Base-by-base conservation (phyloP, 1,140 invertebrate species). In the Dinothrombium tinctorium region DNA sequence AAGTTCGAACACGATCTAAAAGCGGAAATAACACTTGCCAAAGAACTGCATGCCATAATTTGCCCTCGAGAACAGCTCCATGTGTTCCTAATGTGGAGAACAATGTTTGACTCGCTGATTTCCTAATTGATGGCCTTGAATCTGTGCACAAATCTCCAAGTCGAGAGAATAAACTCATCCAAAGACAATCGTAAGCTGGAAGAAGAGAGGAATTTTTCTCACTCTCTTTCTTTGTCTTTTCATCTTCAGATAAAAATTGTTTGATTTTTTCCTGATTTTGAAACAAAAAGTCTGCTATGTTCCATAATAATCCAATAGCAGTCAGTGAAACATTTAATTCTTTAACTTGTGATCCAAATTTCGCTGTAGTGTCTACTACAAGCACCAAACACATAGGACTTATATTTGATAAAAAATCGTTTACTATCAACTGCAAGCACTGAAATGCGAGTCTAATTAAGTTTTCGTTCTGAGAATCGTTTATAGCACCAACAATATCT, bases 241-340 rank as follows among this genome's bases (percentile, higher is more conserved):
- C 37, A 35, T 46, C 39, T 24, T 47, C 35, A 15, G n/a, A n/a
- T n/a, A 40, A 24, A 38, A 33, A 73, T 51, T 69, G 68, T 50
- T 69, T 70, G 43, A 94, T 68, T 61, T 81, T 80, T 49, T 81
- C 74, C 54, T 84, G 75, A 61, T 90, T 90, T 67, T 92, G 83
- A 62, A 79, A 87, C 50, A 94, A 77, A 56, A 87, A 89, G 61
- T 94, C 87, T 2, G 84, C 86, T 53, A 94, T 87, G 56, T 94
- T 94, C 87, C 87, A 95, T 77, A 95, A 78, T 19, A 94, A 63
- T 39, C 89, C 89, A 46, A 98, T 79, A 33, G 90, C 87, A 15
- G 89, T 94, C n/a, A 98, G 65, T 21, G 87, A 92, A 50, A 98
- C 90, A 61, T 99, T 99, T 14, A 96, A 62, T 60, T 98, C 89